Evolutionary conservation across 2,113 vertebrate genomes (phyloP).

Genomic region (Notechis scutatus): DNA sequence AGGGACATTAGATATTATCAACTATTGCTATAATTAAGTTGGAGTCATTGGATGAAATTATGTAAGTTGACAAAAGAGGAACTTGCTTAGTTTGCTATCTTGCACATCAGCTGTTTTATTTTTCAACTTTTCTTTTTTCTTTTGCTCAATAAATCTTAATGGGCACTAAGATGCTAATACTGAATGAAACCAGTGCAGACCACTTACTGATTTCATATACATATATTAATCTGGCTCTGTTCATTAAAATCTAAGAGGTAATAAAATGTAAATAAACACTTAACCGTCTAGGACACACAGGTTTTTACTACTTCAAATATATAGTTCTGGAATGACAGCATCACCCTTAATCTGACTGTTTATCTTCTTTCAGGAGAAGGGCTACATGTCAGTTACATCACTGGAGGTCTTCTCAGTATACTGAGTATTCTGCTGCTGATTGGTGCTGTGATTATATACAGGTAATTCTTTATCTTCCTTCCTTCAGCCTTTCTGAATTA

Average conservation of each 20-base stretch:
- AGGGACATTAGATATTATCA: not conserved
- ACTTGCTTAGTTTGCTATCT: not conserved
- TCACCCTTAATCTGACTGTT: not conserved
- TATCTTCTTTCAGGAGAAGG: conserved; percentile 79
- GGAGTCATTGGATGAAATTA: not conserved
- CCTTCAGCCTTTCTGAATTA: not conserved
- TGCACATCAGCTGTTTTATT: not conserved
- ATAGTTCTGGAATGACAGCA: not conserved
- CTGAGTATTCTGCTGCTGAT: conserved; percentile 89
- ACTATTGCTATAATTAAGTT: not conserved
- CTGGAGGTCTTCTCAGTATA: conserved; percentile 88
- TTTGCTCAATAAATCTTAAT: not conserved
- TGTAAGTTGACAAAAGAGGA: not conserved
- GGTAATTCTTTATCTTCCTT: conserved; percentile 64
- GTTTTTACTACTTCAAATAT: not conserved
- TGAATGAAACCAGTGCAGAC: not conserved
- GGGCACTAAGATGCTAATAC: not conserved
- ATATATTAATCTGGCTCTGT: not conserved
- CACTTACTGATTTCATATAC: not conserved
- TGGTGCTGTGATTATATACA: conserved; percentile 88
- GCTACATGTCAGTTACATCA: conserved; percentile 89
- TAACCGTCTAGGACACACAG: not conserved
- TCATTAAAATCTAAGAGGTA: not conserved
- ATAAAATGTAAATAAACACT: not conserved
- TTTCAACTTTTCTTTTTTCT: not conserved